Evolutionary conservation across 2,888 invertebrate species (phyloP).

Genomic region (Megastigmus dorsalis): DNA sequence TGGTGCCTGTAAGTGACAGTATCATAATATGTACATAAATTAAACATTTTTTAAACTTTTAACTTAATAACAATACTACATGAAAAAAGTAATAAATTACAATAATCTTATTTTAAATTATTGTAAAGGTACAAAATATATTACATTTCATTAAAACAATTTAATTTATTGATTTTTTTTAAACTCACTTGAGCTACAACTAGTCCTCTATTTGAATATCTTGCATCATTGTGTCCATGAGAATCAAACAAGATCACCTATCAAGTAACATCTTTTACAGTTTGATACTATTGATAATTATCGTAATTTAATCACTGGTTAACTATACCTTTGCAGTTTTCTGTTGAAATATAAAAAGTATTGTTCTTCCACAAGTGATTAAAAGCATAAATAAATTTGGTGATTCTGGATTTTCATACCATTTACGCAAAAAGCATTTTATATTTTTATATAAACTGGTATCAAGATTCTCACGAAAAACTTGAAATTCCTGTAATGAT

Average conservation of each 20-base stretch:
- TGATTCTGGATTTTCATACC: slow-evolving; percentile 71
- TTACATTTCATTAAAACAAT: neutral
- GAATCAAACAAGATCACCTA: slow-evolving; percentile 76
- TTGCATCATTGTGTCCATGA: slow-evolving; percentile 69
- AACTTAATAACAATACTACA: neutral
- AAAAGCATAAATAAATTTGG: slow-evolving; percentile 75
- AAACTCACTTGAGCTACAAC: slow-evolving; percentile 74
- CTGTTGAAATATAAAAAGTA: slow-evolving; percentile 76
- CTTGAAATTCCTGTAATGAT: slow-evolving; percentile 76
- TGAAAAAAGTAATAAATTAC: neutral
- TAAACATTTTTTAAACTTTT: neutral
- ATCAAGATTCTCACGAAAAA: slow-evolving; percentile 74
- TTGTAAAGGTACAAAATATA: too few species aligned
- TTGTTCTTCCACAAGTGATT: slow-evolving; percentile 76
- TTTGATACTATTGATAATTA: too few species aligned
- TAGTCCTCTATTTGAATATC: slow-evolving; percentile 74
- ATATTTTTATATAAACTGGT: slow-evolving; percentile 73
- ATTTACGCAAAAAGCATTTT: slow-evolving; percentile 72
- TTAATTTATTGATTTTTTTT: slow-evolving; percentile 4
- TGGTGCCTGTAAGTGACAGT: slow-evolving; percentile 35
- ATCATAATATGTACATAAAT: too few species aligned
- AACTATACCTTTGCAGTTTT: slow-evolving; percentile 67
- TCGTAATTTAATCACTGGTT: neutral
- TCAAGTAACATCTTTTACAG: neutral
- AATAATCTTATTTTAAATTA: neutral